Base-by-base conservation (phyloP, 2,888 invertebrate genomes). In the Hemithea aestivaria region DNA sequence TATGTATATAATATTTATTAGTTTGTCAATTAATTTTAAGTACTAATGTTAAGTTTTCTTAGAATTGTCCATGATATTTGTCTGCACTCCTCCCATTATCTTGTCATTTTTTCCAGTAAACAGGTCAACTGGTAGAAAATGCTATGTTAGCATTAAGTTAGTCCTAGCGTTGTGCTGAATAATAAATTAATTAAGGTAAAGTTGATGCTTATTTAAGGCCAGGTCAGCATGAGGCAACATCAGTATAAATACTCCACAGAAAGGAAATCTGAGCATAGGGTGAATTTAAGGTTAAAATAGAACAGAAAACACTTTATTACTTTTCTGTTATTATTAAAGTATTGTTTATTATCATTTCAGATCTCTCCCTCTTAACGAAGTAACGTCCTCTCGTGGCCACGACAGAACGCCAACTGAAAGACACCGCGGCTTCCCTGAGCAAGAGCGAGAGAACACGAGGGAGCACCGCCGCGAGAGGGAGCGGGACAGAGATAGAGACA, bases 261-360 rank as follows among this genome's bases (percentile, higher is more conserved):
- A 5, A 56, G 84, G 42, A 88, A 88, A 51, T 85, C 88, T 0
- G 88, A 88, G 47, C 88, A 88, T 54, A 63, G 87, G 38, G 84
- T 88, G 23, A 87, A 88, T 50, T 62, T 88, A 27, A 79, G 87
- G 87, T 84, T 27, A 64, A 59, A 28, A n/a, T 34, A 10, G 31
- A 28, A 20, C 4, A 5, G 6, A 1, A n/a, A n/a, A n/a, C n/a
- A n/a, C n/a, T n/a, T n/a, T n/a, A n/a, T n/a, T n/a, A n/a, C n/a
- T n/a, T n/a, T n/a, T n/a, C n/a, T n/a, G n/a, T n/a, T n/a, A 29
- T 20, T 4, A 10, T 10, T 10, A 6, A 28, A 20, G 9, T 20
- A 29, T 12, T 29, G 2, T 29, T 6, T 21, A 24, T 45, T 56
- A 1, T 6, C 12, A 24, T 45, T 56, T 1, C 64, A 88, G 87